These are phyloP conservation scores for Hydroisotoma schaefferi DNA, from an alignment of 2,888 invertebrate genomes.

Conservation along the genomic window DNA sequence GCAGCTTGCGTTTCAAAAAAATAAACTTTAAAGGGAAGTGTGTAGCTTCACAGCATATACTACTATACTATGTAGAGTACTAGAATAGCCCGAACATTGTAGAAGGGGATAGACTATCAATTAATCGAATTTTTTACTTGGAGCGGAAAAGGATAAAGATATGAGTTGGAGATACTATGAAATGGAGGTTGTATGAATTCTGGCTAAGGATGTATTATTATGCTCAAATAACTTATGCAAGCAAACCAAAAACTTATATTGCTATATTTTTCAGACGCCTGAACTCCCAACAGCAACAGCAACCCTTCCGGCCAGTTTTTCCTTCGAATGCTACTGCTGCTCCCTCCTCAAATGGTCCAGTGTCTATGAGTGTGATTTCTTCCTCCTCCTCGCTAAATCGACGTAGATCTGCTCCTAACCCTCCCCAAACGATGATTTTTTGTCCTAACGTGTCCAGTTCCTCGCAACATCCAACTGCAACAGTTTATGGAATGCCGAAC, in stretches of 20 bases:
- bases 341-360: conserved; percentile 34
- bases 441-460: conserved; percentile 42
- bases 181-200: too few species aligned
- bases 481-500: conserved; percentile 33
- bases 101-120: too few species aligned
- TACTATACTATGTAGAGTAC: too few species aligned
- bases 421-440: conserved; percentile 36
- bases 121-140: too few species aligned
- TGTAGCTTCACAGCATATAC: too few species aligned
- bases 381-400: conserved; percentile 35
- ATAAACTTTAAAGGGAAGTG: too few species aligned
- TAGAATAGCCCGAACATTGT: too few species aligned
- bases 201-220: background rate
- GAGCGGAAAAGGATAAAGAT: too few species aligned
- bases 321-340: conserved; percentile 32
- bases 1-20: too few species aligned
- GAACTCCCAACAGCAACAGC: conserved; percentile 34
- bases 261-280: conserved; percentile 29
- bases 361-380: conserved; percentile 38
- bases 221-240: background rate
- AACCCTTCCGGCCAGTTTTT: conserved; percentile 44
- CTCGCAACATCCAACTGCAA: conserved; percentile 34
- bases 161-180: too few species aligned
- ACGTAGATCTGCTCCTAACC: conserved; percentile 32
- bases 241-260: background rate